Percentiles rank a stretch among this genome's conserved stretches.
These are phyloP conservation scores for Tenthredo amoena DNA, from an alignment of 2,888 invertebrate genomes.

Conservation along the genomic window DNA sequence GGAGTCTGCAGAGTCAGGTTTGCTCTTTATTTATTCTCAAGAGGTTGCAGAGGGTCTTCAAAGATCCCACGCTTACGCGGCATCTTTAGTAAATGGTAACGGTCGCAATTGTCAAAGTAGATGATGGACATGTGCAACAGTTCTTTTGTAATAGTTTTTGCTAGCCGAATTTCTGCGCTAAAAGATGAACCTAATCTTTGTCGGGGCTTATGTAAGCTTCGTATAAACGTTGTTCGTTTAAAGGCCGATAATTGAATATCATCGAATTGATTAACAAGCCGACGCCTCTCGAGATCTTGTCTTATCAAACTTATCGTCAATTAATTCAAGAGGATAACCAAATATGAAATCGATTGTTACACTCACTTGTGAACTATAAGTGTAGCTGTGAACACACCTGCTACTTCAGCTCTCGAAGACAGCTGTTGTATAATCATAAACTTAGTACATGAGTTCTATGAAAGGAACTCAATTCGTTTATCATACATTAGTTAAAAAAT, in stretches of 20 bases:
- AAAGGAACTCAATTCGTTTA: background rate
- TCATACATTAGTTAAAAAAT: background rate
- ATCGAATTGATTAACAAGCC: background rate
- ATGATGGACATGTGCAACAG: background rate
- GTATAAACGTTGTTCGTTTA: background rate
- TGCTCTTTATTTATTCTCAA: background rate
- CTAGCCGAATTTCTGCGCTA: background rate
- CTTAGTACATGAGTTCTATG: background rate
- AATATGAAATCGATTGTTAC: background rate
- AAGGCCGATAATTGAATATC: background rate
- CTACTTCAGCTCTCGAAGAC: background rate
- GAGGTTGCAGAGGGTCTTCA: background rate
- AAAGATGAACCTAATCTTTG: background rate
- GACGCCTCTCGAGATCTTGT: conserved; percentile 4
- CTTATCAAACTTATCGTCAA: conserved; percentile 1
- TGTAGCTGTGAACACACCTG: background rate
- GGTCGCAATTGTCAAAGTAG: background rate
- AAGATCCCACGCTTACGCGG: background rate
- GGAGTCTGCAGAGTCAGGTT: background rate
- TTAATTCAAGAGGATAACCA: background rate
- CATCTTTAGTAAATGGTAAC: background rate
- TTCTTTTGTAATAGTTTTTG: background rate
- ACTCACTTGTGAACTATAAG: background rate
- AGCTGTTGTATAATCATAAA: background rate
- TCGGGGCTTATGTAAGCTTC: background rate